Evolutionary conservation across 2,797 vertebrate species (phyloP).

Genomic region (Masticophis lateralis): DNA sequence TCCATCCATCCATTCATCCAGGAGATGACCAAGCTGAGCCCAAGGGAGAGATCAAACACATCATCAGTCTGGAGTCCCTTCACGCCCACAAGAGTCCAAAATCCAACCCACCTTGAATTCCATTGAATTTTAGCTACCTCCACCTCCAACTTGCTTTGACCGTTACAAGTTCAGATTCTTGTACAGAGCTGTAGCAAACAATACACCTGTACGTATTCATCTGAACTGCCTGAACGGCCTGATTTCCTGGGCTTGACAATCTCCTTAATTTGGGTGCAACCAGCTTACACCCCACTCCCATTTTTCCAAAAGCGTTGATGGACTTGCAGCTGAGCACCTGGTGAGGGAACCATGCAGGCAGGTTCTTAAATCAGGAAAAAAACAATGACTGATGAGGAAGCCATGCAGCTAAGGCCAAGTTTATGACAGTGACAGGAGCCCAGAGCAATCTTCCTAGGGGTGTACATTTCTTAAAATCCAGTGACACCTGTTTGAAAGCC

Average conservation of each 20-base stretch:
- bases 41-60: too few relatives aligned
- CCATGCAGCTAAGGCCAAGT: background rate
- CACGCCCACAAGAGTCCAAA: background rate
- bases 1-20: too few relatives aligned
- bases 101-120: background rate
- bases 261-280: background rate
- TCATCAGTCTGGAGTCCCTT: too few relatives aligned
- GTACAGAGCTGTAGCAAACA: accelerated
- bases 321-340: background rate
- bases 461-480: background rate
- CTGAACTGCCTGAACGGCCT: background rate
- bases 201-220: background rate
- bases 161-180: background rate
- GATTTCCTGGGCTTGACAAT: background rate
- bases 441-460: background rate
- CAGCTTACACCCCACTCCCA: background rate
- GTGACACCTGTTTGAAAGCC: background rate
- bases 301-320: background rate
- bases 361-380: background rate
- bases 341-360: background rate
- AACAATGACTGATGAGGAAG: background rate
- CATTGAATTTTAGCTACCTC: background rate
- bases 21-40: too few relatives aligned
- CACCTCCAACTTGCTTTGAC: background rate
- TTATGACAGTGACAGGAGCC: background rate